Percentiles rank a stretch among this genome's conserved stretches.
Evolutionary conservation across 1,140 invertebrate genomes (phyloP).

Genomic region (Drosophila watanabei): DNA sequence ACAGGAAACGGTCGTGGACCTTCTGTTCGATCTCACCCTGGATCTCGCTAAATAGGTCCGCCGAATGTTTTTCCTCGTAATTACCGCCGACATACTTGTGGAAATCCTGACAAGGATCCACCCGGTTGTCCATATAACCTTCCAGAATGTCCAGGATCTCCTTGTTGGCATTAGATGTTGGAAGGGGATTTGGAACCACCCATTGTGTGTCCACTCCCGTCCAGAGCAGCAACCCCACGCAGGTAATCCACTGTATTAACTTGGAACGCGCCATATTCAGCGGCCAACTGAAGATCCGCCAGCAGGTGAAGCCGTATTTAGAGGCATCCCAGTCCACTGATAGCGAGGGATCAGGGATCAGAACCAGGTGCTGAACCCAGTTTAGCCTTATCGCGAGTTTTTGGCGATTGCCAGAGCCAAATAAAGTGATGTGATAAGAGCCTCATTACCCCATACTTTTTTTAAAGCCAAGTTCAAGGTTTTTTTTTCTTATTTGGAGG

Average conservation of each 20-base stretch:
- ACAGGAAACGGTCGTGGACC: slow-evolving; percentile 39
- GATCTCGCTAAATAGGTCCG: slow-evolving; percentile 44
- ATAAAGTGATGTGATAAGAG: background rate
- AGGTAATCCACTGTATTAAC: background rate
- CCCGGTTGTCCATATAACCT: slow-evolving; percentile 19
- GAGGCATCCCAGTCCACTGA: background rate
- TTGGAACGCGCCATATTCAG: slow-evolving; percentile 16
- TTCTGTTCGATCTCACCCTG: slow-evolving; percentile 47
- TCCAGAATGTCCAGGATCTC: slow-evolving; percentile 6
- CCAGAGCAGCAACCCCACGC: slow-evolving; percentile 10
- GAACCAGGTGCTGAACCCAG: slow-evolving; percentile 10
- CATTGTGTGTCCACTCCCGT: slow-evolving; percentile 8
- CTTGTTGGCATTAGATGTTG: background rate
- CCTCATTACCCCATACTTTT: background rate
- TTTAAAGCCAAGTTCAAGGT: background rate
- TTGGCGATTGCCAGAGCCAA: background rate
- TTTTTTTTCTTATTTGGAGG: background rate
- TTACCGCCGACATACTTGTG: slow-evolving; percentile 54
- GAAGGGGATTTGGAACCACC: background rate
- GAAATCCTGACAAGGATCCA: slow-evolving; percentile 25
- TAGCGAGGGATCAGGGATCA: background rate
- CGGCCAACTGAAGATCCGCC: slow-evolving; percentile 8
- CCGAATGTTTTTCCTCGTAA: slow-evolving; percentile 43
- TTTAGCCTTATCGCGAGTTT: background rate
- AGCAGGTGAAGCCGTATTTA: slow-evolving; percentile 9